A percentile compares a stretch with the other conserved stretches of the same genome.
Conservation (phyloP, 2,888 invertebrate species). For the Cylindroiulus punctatus region DNA sequence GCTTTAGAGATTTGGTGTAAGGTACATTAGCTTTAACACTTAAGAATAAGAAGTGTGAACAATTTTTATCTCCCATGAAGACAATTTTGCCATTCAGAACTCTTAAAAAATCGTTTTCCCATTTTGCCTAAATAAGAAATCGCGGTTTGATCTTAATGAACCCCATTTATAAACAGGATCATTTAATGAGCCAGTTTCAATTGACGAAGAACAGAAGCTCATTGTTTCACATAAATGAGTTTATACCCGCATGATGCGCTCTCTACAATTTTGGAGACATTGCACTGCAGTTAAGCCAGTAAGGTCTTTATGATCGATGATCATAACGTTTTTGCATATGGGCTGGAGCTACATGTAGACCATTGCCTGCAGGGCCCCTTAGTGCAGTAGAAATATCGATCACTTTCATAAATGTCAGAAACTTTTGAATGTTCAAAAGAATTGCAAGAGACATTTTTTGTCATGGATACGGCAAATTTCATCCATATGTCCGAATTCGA, state of each 20-base stretch:
- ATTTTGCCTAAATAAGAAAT: background rate
- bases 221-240: background rate
- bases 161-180: background rate
- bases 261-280: background rate
- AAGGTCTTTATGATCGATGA: background rate
- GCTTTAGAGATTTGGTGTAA: too few species aligned
- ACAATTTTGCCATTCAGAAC: too few species aligned
- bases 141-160: background rate
- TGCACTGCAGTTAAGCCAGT: background rate
- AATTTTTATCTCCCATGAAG: too few species aligned
- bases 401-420: background rate
- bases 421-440: background rate
- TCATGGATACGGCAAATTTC: background rate
- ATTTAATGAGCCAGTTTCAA: background rate
- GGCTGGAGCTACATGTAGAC: background rate
- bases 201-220: background rate
- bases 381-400: background rate
- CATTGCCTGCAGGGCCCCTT: background rate
- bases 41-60: too few species aligned
- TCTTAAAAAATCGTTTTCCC: background rate
- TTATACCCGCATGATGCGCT: background rate
- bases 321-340: background rate
- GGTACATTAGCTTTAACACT: too few species aligned
- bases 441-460: background rate
- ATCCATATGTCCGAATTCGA: too few species aligned